Base-by-base conservation (phyloP, 1,140 invertebrate species). In the Battus philenor region DNA sequence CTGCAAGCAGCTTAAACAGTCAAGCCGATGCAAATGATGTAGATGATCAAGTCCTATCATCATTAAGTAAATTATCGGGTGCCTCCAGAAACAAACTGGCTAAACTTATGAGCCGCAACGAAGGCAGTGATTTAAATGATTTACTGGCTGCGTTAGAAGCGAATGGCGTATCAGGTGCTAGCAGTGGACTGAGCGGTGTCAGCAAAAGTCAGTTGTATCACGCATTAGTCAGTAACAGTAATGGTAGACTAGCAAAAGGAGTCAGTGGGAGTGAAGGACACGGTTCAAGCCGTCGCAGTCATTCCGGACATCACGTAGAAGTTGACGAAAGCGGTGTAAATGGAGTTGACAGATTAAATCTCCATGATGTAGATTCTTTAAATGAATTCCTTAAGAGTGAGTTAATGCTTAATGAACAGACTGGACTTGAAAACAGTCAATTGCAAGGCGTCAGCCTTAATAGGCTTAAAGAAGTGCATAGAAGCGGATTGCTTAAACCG, bases 401-500 rank as follows among this genome's bases (percentile, higher is more conserved):
- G 9, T 32, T 32, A 32, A n/a, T n/a, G n/a, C n/a, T n/a, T n/a
- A n/a, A n/a, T n/a, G n/a, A n/a, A n/a, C n/a, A n/a, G n/a, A n/a
- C n/a, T n/a, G n/a, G n/a, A n/a, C n/a, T n/a, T n/a, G n/a, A n/a
- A n/a, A n/a, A n/a, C n/a, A n/a, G n/a, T n/a, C n/a, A n/a, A n/a
- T n/a, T n/a, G n/a, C 31, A 17, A 17, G 17, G 13, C 15, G 31
- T 33, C 4, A 33, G 31, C n/a, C 31, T 33, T 17, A 33, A 33
- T 4, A 16, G n/a, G 2, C 17, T 33, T 16, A 33, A 33, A 33
- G 13, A 33, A 33, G 31, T 16, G 10, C 4, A 8, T 17, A 16
- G 17, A 33, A 13, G n/a, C 17, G 31, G 31, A 17, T 9, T 33
- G 8, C 31, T 16, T 16, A 13, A 33, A 8, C 31, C 31, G 2